These are phyloP conservation scores for Venturia canescens DNA, from an alignment of 1,140 invertebrate genomes.

Conservation along the genomic window DNA sequence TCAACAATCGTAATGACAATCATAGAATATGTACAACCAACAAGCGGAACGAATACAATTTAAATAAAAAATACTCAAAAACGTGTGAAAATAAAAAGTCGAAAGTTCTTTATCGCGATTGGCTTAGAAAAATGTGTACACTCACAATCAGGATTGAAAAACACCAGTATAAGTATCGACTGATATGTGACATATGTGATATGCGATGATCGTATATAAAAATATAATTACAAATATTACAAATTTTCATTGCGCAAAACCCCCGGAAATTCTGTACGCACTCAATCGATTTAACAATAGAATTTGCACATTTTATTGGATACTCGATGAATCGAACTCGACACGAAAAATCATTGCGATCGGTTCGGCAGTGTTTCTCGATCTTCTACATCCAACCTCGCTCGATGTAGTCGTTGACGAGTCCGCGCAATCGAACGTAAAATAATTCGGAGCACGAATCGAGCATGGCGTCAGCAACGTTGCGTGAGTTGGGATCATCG, in stretches of 20 bases:
- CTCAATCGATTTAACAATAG: too few relatives aligned
- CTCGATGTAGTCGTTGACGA: constrained; percentile 27
- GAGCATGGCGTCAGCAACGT: constrained; percentile 33
- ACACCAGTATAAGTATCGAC: too few relatives aligned
- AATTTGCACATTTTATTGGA: too few relatives aligned
- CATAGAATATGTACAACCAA: not conserved
- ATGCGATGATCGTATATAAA: too few relatives aligned
- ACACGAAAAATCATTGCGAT: too few relatives aligned
- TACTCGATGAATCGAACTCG: too few relatives aligned
- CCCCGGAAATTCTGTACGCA: too few relatives aligned
- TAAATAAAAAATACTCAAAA: not conserved
- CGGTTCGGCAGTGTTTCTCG: not conserved
- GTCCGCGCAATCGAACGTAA: constrained; percentile 27
- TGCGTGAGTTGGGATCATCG: constrained; percentile 33
- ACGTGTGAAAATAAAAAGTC: not conserved
- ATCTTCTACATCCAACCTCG: constrained; percentile 34
- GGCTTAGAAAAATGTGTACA: too few relatives aligned
- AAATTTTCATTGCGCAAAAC: too few relatives aligned
- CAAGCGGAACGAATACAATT: not conserved
- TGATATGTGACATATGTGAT: too few relatives aligned
- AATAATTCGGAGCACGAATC: not conserved
- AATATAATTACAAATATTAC: too few relatives aligned
- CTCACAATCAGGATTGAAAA: too few relatives aligned
- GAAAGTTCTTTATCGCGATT: not conserved
- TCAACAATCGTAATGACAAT: not conserved